A percentile compares a stretch with the other conserved stretches of the same genome.
Conservation (phyloP, 2,888 invertebrate genomes). For the Coelogynopora nodosa region DNA sequence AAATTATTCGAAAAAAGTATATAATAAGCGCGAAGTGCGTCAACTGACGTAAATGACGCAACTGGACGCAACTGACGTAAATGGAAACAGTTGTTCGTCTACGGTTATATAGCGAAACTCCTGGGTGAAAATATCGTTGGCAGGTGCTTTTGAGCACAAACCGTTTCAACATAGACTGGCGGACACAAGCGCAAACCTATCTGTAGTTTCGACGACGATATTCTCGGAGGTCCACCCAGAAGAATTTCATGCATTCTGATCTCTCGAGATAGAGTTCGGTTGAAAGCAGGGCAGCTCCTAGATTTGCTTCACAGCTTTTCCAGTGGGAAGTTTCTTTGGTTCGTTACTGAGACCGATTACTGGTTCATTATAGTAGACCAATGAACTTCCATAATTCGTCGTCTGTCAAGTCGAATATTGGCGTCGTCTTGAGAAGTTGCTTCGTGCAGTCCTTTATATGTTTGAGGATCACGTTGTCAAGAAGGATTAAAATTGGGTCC, state of each 20-base stretch:
- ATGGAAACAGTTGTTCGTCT: no score
- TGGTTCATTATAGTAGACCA: neutral
- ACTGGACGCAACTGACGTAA: no score
- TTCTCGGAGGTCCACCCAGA: neutral
- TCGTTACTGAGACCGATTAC: neutral
- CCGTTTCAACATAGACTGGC: no score
- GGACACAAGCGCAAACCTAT: no score
- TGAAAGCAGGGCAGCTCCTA: neutral
- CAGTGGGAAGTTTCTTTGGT: neutral
- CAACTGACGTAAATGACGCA: no score
- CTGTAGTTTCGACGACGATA: no score
- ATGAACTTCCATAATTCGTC: neutral
- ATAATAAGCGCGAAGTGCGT: no score
- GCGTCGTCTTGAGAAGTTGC: neutral
- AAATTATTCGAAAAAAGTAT: no score
- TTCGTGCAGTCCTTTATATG: neutral
- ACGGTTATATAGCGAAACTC: no score
- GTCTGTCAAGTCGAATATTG: neutral
- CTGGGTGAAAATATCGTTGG: no score
- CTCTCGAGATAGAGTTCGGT: neutral
- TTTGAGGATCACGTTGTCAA: neutral
- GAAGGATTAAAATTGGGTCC: neutral
- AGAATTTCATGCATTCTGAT: neutral
- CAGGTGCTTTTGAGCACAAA: no score
- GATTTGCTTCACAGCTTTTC: neutral